Conservation (phyloP, 2,888 invertebrate species). For the Zele albiditarsus region DNA sequence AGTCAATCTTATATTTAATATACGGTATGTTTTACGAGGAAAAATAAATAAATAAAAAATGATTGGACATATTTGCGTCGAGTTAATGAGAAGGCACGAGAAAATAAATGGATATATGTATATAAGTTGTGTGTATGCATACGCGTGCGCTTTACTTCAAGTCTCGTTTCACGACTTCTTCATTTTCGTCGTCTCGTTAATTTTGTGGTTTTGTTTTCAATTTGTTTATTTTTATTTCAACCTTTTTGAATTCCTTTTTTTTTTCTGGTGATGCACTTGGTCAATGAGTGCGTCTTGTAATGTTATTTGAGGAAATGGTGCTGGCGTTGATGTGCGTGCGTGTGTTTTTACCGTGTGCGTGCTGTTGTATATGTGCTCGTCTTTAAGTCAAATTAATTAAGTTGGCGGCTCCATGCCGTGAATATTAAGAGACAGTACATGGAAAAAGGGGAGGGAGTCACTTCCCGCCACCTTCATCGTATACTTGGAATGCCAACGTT, state of each 20-base stretch:
- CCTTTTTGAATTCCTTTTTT: not conserved
- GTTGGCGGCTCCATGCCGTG: slow-evolving; percentile 54
- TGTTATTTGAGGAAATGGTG: not conserved
- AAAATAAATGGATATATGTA: not conserved
- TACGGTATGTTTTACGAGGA: not conserved
- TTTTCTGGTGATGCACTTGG: not conserved
- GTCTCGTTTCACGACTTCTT: not conserved
- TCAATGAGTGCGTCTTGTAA: not conserved
- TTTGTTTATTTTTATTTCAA: not conserved
- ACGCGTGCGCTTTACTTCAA: not conserved
- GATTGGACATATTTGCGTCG: not conserved
- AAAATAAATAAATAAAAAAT: not conserved
- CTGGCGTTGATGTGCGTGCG: not conserved
- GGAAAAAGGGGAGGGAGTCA: slow-evolving; percentile 34
- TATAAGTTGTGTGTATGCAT: not conserved
- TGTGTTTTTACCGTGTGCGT: not conserved
- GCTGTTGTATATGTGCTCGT: slow-evolving; percentile 5
- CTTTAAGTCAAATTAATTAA: slow-evolving; percentile 61
- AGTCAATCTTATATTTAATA: not conserved
- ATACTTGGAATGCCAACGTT: not conserved
- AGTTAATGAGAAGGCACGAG: not conserved
- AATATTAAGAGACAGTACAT: slow-evolving; percentile 58
- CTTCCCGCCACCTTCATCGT: slow-evolving; percentile 20
- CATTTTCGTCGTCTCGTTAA: not conserved
- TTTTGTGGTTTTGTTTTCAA: not conserved